Conservation (phyloP, 2,888 invertebrate genomes). For the Melanophora roralis region DNA sequence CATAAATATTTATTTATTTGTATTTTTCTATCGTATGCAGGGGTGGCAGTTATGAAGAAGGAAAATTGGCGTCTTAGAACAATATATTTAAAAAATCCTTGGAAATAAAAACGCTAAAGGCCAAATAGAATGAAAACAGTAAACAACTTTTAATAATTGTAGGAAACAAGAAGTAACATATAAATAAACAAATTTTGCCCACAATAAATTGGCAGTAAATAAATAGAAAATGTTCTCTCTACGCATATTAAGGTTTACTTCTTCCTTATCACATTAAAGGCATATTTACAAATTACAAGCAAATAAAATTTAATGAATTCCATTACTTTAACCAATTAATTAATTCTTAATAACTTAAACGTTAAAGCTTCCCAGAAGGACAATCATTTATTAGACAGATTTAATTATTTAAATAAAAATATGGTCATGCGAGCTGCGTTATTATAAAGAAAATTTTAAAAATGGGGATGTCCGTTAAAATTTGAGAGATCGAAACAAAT, state of each 20-base stretch:
- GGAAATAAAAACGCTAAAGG: neutral
- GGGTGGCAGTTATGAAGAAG: constrained; percentile 5
- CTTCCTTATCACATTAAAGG: no score
- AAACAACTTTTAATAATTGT: neutral
- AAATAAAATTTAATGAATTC: neutral
- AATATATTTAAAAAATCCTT: neutral
- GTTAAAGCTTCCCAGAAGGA: neutral
- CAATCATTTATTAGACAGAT: neutral
- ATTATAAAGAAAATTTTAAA: no score
- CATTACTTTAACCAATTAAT: neutral
- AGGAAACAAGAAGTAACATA: neutral
- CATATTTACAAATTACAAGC: neutral
- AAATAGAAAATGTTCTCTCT: neutral
- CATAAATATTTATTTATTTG: neutral
- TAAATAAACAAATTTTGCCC: neutral
- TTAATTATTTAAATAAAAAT: constrained; percentile 46
- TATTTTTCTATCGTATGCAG: neutral
- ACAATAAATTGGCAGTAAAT: neutral
- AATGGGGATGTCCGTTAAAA: no score
- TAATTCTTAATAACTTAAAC: neutral
- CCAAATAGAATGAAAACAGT: neutral
- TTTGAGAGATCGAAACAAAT: no score
- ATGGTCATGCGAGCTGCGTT: constrained; percentile 6
- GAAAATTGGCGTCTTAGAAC: neutral
- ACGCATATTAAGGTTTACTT: no score